Percentiles rank a stretch among this genome's conserved stretches.
Conservation (phyloP, 2,797 vertebrate genomes). For the Linurgus olivaceus region DNA sequence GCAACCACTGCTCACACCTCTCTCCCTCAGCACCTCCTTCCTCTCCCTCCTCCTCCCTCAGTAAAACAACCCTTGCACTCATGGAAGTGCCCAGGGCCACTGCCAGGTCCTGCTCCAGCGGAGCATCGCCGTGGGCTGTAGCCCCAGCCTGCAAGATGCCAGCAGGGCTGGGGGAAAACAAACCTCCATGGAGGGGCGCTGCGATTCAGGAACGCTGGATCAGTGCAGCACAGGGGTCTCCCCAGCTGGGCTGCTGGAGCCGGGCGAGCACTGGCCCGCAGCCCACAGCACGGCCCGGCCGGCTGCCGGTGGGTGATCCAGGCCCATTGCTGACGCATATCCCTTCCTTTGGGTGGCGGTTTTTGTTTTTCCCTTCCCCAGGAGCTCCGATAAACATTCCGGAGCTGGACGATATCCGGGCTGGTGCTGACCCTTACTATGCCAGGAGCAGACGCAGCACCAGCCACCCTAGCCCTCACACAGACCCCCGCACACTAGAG, state of each 20-base stretch:
- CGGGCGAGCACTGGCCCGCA: neutral
- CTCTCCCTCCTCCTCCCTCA: neutral
- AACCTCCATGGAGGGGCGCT: neutral
- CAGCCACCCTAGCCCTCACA: accelerated
- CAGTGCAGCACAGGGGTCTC: neutral
- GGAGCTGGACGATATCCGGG: conserved; percentile 13
- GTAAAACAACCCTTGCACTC: neutral
- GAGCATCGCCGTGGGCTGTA: accelerated
- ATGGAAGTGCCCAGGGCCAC: neutral
- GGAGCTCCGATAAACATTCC: conserved; percentile 66
- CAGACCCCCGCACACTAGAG: accelerated
- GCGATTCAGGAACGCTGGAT: accelerated
- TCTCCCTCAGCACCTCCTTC: neutral
- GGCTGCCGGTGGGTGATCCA: neutral
- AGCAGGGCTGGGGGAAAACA: neutral
- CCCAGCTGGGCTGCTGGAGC: neutral
- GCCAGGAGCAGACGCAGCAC: neutral
- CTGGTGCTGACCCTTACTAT: conserved; percentile 42
- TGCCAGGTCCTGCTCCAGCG: neutral
- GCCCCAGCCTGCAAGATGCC: neutral
- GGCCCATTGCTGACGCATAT: conserved; percentile 65
- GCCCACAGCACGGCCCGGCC: neutral
- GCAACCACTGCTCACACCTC: neutral
- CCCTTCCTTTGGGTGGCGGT: conserved; percentile 61
- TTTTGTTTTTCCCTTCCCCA: conserved; percentile 70